Base-by-base conservation (phyloP, 2,113 vertebrate species). In the Amblyornis subalaris region DNA sequence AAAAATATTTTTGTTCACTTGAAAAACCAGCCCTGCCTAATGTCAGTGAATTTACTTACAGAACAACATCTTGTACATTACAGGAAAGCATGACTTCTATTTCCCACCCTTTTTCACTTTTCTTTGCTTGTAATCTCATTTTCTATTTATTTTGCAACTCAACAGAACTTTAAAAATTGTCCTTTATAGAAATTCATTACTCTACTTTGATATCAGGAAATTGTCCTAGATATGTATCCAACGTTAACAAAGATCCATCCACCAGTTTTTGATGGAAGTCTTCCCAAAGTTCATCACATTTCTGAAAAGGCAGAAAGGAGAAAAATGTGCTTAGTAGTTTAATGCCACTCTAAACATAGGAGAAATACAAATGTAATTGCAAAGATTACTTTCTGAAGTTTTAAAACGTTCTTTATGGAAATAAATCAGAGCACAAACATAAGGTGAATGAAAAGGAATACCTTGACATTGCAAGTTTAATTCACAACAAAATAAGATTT, bases 231-330 rank as follows among this genome's bases (percentile, higher is more conserved):
- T 99, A 99, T 8, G 96, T 99, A 61, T 99, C 99, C 97, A 99
- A 95, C 12, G 99, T 99, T 93, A 99, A 95, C 66, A 99, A 95
- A 0, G 99, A 99, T 0, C 99, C 99, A 97, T 99, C 99, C 73
- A 99, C 99, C 78, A 99, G 95, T 88, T 99, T 99, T 93, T 99
- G 98, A 96, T 99, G 99, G 78, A 99, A 99, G 93, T 99, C 99
- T 97, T 99, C 99, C 99, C 99, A 99, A 38, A 99, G 96, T 21
- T 97, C 98, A 97, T 99, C 99, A 97, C 98, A 99, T 97, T 99
- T 99, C 99, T 99, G 96, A 57, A 97, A 92, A 95, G 85, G 69
- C 4, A 97, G 23, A 93, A 97, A 51, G 89, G 35, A 93, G 31
- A 92, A 66, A 85, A 83, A 89, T 6, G 35, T 3, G 8, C 40